Evolutionary conservation across 1,140 invertebrate genomes (phyloP).

Genomic region (Mya arenaria): DNA sequence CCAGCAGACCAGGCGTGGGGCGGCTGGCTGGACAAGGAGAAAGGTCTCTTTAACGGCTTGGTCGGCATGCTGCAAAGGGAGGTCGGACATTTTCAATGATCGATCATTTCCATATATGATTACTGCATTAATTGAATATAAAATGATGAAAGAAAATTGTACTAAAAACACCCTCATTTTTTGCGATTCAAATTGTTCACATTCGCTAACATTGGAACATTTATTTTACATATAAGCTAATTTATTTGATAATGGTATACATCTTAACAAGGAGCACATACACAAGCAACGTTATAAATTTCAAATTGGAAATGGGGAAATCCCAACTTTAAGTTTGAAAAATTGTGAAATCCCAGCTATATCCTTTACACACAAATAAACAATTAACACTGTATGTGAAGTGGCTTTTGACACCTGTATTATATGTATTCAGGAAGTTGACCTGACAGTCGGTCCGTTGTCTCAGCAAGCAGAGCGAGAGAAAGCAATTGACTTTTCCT

Average conservation of each 20-base stretch:
- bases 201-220: not conserved
- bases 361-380: not conserved
- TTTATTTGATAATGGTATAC: not conserved
- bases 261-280: not conserved
- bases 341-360: not conserved
- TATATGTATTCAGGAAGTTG: conserved; percentile 62
- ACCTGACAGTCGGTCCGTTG: conserved; percentile 61
- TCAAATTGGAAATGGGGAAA: not conserved
- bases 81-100: conserved; percentile 28
- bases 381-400: not conserved
- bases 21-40: conserved; percentile 13
- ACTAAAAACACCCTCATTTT: not conserved
- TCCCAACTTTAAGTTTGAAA: not conserved
- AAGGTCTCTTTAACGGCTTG: conserved; percentile 50
- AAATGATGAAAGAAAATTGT: not conserved
- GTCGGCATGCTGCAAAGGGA: conserved; percentile 57
- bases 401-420: not conserved
- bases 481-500: conserved; percentile 79
- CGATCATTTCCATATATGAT: not conserved
- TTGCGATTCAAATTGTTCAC: not conserved
- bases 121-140: not conserved
- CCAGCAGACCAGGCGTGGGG: conserved; percentile 59
- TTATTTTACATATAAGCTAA: not conserved
- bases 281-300: not conserved
- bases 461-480: conserved; percentile 58